Evolutionary conservation across 92 coral and sea anemone genomes (phyloP).

Genomic region (Pocillopora meandrina): DNA sequence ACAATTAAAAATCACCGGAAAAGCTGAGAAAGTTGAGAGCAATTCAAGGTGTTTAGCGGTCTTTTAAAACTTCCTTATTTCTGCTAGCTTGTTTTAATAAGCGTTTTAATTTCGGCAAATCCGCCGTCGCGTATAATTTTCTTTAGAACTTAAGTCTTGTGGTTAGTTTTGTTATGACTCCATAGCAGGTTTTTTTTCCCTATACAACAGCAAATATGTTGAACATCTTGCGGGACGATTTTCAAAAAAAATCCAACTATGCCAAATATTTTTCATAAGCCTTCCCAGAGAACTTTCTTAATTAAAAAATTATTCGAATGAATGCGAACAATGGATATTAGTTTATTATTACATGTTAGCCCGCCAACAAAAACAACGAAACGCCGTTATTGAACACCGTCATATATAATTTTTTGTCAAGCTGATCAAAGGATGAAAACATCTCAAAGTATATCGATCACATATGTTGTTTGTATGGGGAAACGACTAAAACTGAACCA

Average conservation of each 20-base stretch:
- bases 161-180: conserved; percentile 1
- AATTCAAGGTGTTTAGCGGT: conserved; percentile 16
- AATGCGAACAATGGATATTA: neutral
- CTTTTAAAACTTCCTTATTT: conserved; percentile 25
- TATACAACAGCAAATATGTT: conserved; percentile 16
- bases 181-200: conserved; percentile 12
- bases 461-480: too few species aligned
- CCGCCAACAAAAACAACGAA: neutral
- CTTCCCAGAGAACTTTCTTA: conserved; percentile 16
- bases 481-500: too few species aligned
- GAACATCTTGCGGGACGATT: conserved; percentile 2
- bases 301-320: conserved; percentile 6
- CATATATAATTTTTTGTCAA: neutral
- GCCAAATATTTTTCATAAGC: conserved; percentile 20
- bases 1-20: conserved; percentile 29
- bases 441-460: neutral
- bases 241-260: conserved; percentile 30
- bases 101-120: conserved; percentile 7
- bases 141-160: conserved; percentile 2
- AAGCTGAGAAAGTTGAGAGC: neutral
- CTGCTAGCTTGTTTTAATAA: neutral
- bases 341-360: neutral
- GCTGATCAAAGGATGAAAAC: neutral
- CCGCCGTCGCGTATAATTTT: neutral
- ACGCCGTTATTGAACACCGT: neutral